phyloP scores from a whole-genome alignment of 2,888 invertebrate species.

The Drosophila phalerata region DNA sequence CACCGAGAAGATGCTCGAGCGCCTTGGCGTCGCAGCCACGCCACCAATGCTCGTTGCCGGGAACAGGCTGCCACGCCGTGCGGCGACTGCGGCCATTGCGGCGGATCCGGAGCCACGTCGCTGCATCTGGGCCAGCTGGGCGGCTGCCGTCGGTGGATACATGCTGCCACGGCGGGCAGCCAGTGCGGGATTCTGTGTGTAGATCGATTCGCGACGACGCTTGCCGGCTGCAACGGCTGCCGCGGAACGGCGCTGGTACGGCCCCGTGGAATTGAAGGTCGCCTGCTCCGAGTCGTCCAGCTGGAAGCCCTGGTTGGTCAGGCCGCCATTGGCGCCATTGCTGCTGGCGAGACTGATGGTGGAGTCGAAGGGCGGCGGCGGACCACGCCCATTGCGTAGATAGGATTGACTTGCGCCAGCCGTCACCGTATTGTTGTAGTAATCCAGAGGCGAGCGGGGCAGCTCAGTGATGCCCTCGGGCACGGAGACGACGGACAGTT shows the following conservation, averaged over 20 bases:
- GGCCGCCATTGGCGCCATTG: constrained; percentile 51
- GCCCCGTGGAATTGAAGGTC: constrained; percentile 54
- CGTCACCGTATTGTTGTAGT: constrained; percentile 81
- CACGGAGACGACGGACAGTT: constrained; percentile 81
- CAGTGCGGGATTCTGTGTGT: constrained; percentile 81
- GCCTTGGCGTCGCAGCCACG: constrained; percentile 55
- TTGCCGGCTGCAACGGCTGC: constrained; percentile 48
- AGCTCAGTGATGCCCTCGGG: constrained; percentile 75
- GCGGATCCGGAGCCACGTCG: constrained; percentile 77
- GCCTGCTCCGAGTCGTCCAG: constrained; percentile 62
- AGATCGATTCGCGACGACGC: constrained; percentile 82
- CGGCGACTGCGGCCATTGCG: constrained; percentile 62
- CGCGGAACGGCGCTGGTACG: constrained; percentile 73
- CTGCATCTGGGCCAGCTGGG: constrained; percentile 63
- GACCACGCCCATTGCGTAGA: constrained; percentile 69
- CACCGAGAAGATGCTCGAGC: constrained; percentile 83
- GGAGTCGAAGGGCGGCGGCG: constrained; percentile 57
- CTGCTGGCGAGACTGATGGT: constrained; percentile 52
- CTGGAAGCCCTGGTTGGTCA: constrained; percentile 64
- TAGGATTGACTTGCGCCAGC: constrained; percentile 69
- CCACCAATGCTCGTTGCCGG: constrained; percentile 45
- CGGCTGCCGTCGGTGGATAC: constrained; percentile 71
- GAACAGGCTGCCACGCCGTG: constrained; percentile 82
- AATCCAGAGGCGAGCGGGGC: constrained; percentile 64
- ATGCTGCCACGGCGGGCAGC: constrained; percentile 81